These are phyloP conservation scores for Exocentrus adspersus DNA, from an alignment of 2,888 invertebrate genomes.

Conservation along the genomic window DNA sequence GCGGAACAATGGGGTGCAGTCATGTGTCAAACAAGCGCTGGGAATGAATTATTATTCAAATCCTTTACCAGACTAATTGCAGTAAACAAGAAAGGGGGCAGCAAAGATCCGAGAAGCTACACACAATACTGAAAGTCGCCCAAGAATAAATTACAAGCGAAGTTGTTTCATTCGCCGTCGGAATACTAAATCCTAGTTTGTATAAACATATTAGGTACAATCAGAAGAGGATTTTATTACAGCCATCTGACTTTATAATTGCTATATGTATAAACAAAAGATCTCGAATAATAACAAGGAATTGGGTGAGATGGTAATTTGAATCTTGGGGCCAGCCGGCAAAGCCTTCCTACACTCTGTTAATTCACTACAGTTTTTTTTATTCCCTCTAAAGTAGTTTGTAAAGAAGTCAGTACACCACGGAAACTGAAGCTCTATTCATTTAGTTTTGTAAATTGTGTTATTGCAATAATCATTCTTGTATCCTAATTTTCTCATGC, in stretches of 20 bases:
- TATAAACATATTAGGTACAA: constrained; percentile 61
- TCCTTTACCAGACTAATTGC: constrained; percentile 59
- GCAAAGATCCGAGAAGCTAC: constrained; percentile 46
- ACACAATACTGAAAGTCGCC: constrained; percentile 55
- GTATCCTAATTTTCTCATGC: constrained; percentile 3
- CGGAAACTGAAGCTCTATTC: too few species aligned
- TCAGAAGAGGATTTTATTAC: constrained; percentile 58
- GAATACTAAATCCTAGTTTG: constrained; percentile 61
- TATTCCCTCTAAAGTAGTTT: too few species aligned
- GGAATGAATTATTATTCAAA: constrained; percentile 61
- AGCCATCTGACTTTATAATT: constrained; percentile 57
- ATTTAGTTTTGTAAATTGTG: too few species aligned
- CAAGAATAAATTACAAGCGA: constrained; percentile 59
- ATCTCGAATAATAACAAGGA: constrained; percentile 3
- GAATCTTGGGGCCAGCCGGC: not conserved
- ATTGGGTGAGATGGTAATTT: constrained; percentile 10
- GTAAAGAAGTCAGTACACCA: too few species aligned
- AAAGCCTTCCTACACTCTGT: too few species aligned
- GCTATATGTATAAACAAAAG: constrained; percentile 44
- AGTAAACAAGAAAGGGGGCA: constrained; percentile 59
- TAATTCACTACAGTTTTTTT: too few species aligned
- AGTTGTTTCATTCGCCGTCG: constrained; percentile 55
- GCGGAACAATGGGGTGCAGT: constrained; percentile 50
- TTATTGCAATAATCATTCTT: too few species aligned
- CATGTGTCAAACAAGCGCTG: constrained; percentile 57